Evolutionary conservation across 2,888 invertebrate genomes (phyloP).

Genomic region (Leucania comma): DNA sequence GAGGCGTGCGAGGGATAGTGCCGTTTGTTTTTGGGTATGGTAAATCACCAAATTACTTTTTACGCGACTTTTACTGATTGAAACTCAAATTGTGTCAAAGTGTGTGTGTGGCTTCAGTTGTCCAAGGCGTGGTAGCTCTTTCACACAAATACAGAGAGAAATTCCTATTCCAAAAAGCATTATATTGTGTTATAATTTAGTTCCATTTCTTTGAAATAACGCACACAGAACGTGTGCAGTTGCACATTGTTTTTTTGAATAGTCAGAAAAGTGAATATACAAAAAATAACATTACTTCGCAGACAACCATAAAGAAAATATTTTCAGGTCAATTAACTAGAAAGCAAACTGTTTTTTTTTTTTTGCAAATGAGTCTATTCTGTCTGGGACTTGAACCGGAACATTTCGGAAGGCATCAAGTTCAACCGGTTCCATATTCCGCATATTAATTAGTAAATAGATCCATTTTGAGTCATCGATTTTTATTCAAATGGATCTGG

Average conservation of each 20-base stretch:
- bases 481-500: constrained; percentile 25
- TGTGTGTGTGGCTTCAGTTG: too few species aligned
- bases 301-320: not conserved
- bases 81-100: too few species aligned
- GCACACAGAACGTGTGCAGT: not conserved
- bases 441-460: constrained; percentile 31
- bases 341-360: constrained; percentile 30
- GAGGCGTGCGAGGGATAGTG: too few species aligned
- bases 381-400: constrained; percentile 44
- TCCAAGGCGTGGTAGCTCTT: too few species aligned
- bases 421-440: constrained; percentile 42
- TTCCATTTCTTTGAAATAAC: not conserved
- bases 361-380: constrained; percentile 29
- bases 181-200: not conserved
- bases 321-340: constrained; percentile 15
- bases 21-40: too few species aligned
- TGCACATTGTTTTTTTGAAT: constrained; percentile 1
- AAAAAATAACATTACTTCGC: constrained; percentile 6
- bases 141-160: not conserved
- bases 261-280: constrained; percentile 13
- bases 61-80: too few species aligned
- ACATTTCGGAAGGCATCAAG: constrained; percentile 41
- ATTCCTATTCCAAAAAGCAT: not conserved
- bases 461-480: constrained; percentile 38
- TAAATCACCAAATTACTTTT: too few species aligned